A percentile compares a stretch with the other conserved stretches of the same genome.
Conservation (phyloP, 2,888 invertebrate species). For the Idaea straminata region DNA sequence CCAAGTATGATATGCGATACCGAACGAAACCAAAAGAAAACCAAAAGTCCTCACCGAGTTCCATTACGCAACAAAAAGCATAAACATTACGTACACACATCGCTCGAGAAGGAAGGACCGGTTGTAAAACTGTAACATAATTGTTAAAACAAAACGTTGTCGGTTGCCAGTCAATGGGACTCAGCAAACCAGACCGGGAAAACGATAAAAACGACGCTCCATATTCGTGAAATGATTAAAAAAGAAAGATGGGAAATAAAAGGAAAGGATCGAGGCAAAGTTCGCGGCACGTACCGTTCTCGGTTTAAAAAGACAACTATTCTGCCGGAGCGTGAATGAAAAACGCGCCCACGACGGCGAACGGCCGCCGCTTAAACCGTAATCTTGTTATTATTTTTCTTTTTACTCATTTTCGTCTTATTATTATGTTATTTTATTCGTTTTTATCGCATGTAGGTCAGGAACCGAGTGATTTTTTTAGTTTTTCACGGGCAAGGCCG, state of each 20-base stretch:
- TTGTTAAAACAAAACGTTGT: constrained; percentile 53
- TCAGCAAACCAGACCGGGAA: constrained; percentile 59
- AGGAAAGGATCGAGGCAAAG: constrained; percentile 58
- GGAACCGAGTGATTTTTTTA: constrained; percentile 65
- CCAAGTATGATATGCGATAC: not conserved
- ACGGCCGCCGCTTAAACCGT: constrained; percentile 60
- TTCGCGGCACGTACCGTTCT: constrained; percentile 54
- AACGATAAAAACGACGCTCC: constrained; percentile 76
- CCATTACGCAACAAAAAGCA: constrained; percentile 44
- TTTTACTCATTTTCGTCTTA: constrained; percentile 72
- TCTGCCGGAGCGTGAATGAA: constrained; percentile 75
- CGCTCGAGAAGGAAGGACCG: constrained; percentile 35
- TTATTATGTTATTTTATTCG: constrained; percentile 68
- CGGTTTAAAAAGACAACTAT: constrained; percentile 76
- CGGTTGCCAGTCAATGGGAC: constrained; percentile 59
- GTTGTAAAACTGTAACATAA: constrained; percentile 63
- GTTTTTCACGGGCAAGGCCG: constrained; percentile 73
- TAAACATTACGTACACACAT: constrained; percentile 34
- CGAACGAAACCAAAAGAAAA: not conserved
- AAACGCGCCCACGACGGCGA: constrained; percentile 62
- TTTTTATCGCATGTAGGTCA: constrained; percentile 76
- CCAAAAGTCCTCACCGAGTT: constrained; percentile 22
- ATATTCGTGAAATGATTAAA: constrained; percentile 80
- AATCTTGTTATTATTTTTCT: constrained; percentile 77
- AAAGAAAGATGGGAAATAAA: constrained; percentile 63